Evolutionary conservation across 2,888 invertebrate species (phyloP), one percentile per base, ranked within the genome.

Genomic region (Oscheius sp.): DNA sequence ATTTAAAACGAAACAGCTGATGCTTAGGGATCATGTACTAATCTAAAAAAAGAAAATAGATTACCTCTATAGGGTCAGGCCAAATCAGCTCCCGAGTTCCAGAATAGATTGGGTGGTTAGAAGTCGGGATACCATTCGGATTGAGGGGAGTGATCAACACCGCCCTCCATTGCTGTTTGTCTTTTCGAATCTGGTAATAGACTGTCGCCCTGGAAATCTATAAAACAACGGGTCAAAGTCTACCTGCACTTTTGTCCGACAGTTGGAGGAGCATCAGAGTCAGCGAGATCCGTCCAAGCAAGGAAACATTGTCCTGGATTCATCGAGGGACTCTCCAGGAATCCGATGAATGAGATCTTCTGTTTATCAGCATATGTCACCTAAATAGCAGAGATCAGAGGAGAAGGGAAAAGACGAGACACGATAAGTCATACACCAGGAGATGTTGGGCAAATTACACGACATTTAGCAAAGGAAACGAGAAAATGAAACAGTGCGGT

Each of bases 251-350:
- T 69, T 14, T 50, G 36, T 12, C 50, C 70, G 38, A 70, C 67
- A 24, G 65, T 62, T 0, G 74, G 70, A 6, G 78, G 75, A 2
- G 62, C 47, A 9, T 76, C 76, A 14, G 67, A 67, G 9, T 72
- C 67, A 30, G 75, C 74, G 17, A 77, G 32, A 62, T 80, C 80
- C 4, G 74, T 78, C 68, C 76, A 72, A 28, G 76, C 77, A 17
- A 77, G 67, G 30, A 79, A 80, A 12, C 76, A 54, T 2, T 54
- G 54, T 36, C 20, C 33, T 22, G 54, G 54, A 5, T 6, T 12
- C 72, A 71, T 67, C 2, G 62, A 63, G 8, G 71, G 68, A 41
- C 72, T 54, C 38, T 80, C 80, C 59, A 75, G 57, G 45, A 80
- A 75, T 12, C 73, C 77, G 50, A 65, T 74, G 26, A 74, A 76